These are phyloP conservation scores for Melanostoma mellinum DNA, from an alignment of 2,888 invertebrate genomes.

Conservation along the genomic window DNA sequence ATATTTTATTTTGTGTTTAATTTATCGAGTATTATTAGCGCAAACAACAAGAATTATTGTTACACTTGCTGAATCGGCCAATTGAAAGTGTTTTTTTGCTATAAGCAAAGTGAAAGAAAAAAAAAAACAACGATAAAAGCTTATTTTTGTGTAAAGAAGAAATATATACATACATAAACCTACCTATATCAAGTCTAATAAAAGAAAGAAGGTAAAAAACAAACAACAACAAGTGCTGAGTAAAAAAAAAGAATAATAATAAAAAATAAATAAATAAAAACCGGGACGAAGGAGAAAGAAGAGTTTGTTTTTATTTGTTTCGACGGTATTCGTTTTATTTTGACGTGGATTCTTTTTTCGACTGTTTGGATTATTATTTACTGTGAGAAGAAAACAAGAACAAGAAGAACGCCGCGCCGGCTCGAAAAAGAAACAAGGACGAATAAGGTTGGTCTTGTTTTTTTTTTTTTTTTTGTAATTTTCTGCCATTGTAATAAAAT, in stretches of 20 bases:
- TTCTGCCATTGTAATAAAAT: constrained; percentile 11
- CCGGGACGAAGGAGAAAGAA: constrained; percentile 56
- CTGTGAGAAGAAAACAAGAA: constrained; percentile 17
- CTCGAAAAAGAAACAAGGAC: constrained; percentile 47
- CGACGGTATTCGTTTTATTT: constrained; percentile 22
- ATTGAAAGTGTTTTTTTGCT: constrained; percentile 20
- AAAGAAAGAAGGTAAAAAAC: constrained; percentile 24
- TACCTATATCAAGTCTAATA: background rate
- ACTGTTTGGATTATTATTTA: constrained; percentile 23
- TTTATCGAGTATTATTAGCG: constrained; percentile 7
- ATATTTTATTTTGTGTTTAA: constrained; percentile 10
- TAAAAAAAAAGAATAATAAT: no score
- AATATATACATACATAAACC: constrained; percentile 74
- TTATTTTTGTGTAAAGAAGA: constrained; percentile 57
- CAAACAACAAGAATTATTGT: constrained; percentile 30
- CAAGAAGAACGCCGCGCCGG: background rate
- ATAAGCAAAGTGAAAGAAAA: constrained; percentile 10
- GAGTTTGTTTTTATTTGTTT: constrained; percentile 58
- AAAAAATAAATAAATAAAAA: background rate
- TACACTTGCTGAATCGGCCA: constrained; percentile 34
- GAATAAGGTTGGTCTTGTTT: constrained; percentile 63
- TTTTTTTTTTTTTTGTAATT: constrained; percentile 10
- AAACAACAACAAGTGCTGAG: constrained; percentile 38
- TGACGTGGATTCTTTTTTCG: constrained; percentile 40
- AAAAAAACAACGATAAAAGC: constrained; percentile 34